Percentiles rank a stretch among this genome's conserved stretches.
Evolutionary conservation across 2,113 vertebrate species (phyloP).

Genomic region (Indri indri): DNA sequence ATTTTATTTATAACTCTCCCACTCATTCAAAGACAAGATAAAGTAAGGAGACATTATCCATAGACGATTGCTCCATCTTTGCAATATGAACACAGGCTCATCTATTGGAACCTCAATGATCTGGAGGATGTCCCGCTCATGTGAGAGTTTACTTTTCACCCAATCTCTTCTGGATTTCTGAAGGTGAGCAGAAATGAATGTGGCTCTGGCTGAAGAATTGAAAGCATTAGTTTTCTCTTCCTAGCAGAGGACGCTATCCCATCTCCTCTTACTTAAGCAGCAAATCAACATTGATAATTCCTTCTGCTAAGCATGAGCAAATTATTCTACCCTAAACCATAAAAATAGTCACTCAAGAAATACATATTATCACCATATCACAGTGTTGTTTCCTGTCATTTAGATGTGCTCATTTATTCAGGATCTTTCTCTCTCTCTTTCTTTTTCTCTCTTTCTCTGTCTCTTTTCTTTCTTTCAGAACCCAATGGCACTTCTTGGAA

Average conservation of each 20-base stretch:
- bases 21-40: constrained; percentile 76
- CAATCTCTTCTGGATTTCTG: neutral
- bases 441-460: too few species aligned
- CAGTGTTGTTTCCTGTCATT: neutral
- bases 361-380: neutral
- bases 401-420: neutral
- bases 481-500: neutral
- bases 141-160: neutral
- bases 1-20: constrained; percentile 84
- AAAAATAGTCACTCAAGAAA: neutral
- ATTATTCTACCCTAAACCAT: neutral
- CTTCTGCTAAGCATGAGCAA: neutral
- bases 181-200: neutral
- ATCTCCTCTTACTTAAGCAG: neutral
- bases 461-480: neutral
- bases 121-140: neutral
- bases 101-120: constrained; percentile 64
- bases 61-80: constrained; percentile 64
- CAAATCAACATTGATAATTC: neutral
- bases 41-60: constrained; percentile 63
- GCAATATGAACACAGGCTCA: constrained; percentile 46
- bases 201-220: neutral
- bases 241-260: neutral
- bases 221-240: neutral
- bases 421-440: neutral